Percentiles rank a stretch among this genome's conserved stretches.
Conservation (phyloP, 2,797 vertebrate species). For the Heliangelus exortis region DNA sequence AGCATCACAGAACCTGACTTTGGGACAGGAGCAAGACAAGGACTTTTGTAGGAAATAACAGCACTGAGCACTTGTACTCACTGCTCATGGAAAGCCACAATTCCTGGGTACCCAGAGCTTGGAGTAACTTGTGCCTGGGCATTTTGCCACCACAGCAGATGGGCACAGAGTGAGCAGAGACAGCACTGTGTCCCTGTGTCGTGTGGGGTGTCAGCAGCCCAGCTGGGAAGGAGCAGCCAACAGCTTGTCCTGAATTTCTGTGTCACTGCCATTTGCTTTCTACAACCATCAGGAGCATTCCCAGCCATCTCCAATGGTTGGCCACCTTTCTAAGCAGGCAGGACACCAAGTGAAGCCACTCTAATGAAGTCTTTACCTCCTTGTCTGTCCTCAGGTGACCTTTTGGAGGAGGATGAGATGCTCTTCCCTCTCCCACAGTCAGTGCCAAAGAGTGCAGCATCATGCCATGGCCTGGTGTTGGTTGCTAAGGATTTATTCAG, state of each 20-base stretch:
- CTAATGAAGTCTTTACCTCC: not conserved
- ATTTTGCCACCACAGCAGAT: constrained; percentile 54
- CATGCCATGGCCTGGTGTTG: not conserved
- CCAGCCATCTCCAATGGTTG: not conserved
- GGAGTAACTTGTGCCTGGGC: constrained; percentile 41
- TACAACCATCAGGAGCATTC: not conserved
- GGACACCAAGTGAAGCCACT: not conserved
- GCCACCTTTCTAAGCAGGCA: not conserved
- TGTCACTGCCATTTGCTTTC: not conserved
- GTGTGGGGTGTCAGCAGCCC: not conserved
- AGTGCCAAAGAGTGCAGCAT: not conserved
- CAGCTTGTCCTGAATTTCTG: not conserved
- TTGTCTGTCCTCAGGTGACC: constrained; percentile 14
- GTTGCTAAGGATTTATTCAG: not conserved
- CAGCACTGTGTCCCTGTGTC: not conserved
- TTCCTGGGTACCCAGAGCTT: not conserved
- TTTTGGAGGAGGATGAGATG: not conserved
- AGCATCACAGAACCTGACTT: not conserved
- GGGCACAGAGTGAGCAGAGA: constrained; percentile 46
- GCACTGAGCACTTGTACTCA: not conserved
- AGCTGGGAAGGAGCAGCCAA: not conserved
- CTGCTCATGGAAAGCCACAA: not conserved
- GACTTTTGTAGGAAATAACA: not conserved
- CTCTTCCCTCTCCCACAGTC: fast-evolving
- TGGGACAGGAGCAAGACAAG: not conserved